These are phyloP conservation scores for Muntiacus muntjak DNA, from an alignment of 2,113 vertebrate genomes.

Conservation along the genomic window DNA sequence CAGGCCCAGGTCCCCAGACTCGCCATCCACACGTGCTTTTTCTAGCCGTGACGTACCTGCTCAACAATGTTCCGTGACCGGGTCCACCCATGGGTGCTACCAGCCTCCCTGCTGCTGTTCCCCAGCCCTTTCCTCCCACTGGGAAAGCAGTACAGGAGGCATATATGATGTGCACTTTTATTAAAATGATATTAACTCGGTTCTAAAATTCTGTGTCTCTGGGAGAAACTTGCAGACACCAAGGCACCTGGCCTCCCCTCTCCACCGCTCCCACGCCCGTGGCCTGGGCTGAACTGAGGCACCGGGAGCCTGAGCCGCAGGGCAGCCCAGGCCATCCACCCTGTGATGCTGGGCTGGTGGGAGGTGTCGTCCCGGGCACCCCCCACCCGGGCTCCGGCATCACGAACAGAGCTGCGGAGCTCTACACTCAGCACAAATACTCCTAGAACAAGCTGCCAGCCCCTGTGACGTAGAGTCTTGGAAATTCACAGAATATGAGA, in stretches of 20 bases:
- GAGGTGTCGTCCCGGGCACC: slow-evolving; percentile 4
- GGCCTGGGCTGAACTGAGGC: not conserved
- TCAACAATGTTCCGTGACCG: not conserved
- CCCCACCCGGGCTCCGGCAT: slow-evolving; percentile 64
- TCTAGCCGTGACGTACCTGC: not conserved
- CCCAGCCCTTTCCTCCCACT: not conserved
- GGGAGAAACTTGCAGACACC: slow-evolving; percentile 63
- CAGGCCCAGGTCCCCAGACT: not conserved
- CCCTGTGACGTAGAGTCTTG: slow-evolving; percentile 95
- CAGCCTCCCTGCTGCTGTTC: not conserved
- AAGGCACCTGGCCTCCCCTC: rapidly evolving
- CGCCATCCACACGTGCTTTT: rapidly evolving
- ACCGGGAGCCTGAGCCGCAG: not conserved
- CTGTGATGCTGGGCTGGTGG: slow-evolving; percentile 7
- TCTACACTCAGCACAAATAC: slow-evolving; percentile 98
- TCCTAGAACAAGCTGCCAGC: slow-evolving; percentile 94
- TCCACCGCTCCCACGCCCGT: not conserved
- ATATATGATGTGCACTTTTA: not conserved
- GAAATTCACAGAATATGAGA: slow-evolving; percentile 98
- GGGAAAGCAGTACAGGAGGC: not conserved
- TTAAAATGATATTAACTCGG: not conserved
- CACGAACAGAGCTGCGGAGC: slow-evolving; percentile 98
- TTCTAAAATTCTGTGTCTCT: not conserved
- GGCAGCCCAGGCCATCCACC: not conserved
- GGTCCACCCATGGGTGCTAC: not conserved